A percentile compares a stretch with the other conserved stretches of the same genome.
These are phyloP conservation scores for Melanerpes formicivorus DNA, from an alignment of 2,113 vertebrate genomes.

Conservation along the genomic window DNA sequence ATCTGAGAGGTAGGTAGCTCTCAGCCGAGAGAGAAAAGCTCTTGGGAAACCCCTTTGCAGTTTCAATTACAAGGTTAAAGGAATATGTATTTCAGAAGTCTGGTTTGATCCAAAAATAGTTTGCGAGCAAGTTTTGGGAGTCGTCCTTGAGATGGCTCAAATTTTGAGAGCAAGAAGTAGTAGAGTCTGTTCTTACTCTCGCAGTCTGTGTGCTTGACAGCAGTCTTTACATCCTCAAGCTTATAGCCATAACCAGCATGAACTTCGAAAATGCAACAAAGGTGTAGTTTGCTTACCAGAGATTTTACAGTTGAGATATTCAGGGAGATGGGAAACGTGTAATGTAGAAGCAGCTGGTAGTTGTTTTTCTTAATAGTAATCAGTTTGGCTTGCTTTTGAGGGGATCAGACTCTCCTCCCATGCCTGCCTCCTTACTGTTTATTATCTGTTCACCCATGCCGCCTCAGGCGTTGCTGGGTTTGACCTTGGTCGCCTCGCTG, in stretches of 20 bases:
- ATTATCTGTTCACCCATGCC: background rate
- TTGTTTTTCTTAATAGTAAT: slow-evolving; percentile 1
- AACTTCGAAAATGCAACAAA: background rate
- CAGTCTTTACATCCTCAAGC: background rate
- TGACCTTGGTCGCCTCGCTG: background rate
- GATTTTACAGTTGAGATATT: background rate
- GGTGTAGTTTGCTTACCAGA: background rate
- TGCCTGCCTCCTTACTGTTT: background rate
- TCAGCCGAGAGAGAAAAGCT: background rate
- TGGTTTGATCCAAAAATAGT: background rate
- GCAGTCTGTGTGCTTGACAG: background rate
- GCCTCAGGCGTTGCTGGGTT: background rate
- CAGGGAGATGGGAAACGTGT: background rate
- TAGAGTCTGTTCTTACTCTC: background rate
- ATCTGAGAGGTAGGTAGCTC: slow-evolving; percentile 89
- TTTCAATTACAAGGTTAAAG: background rate
- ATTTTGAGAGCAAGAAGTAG: slow-evolving; percentile 1
- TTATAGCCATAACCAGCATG: background rate
- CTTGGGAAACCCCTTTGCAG: background rate
- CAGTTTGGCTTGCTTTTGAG: background rate
- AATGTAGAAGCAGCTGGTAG: background rate
- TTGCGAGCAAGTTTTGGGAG: background rate
- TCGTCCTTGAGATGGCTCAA: fast-evolving
- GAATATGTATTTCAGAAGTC: background rate
- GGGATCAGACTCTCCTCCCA: background rate